Base-by-base conservation (phyloP, 2,113 vertebrate genomes). In the Myotis brandtii region DNA sequence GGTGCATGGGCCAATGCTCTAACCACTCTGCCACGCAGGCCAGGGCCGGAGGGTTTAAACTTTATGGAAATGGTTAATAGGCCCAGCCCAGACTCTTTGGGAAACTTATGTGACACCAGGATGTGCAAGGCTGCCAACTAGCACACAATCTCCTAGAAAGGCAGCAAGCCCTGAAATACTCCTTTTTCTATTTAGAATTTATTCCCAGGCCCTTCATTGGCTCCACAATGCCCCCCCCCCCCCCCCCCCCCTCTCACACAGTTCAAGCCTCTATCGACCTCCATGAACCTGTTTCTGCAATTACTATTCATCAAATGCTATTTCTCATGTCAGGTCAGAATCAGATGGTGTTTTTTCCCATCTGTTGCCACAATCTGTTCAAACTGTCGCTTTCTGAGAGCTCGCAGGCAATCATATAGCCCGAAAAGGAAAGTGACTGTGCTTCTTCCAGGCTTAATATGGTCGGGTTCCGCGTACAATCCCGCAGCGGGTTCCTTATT, bases 321-420 rank as follows among this genome's bases (percentile, higher is more conserved):
- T 94, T 91, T 91, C 93, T 94, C 2, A 46, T n/a, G 0, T 69
- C 37, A 56, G 37, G 89, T 94, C 92, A 86, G 52, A 91, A 92
- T 97, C 96, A 97, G 97, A 94, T 93, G 96, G 94, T 84, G 89
- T 94, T 94, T 82, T 56, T 52, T 64, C 95, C 96, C 96, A 97
- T 96, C 96, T 97, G 97, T 54, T 95, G 59, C 76, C 95, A 69
- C 96, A 97, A 92, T 96, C 96, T 97, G 97, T 95, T 91, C 94
- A 93, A 95, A 89, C 86, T 69, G 92, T 92, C 80, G 84, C 76
- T 62, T 62, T 89, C 80, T 2, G 18, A 17, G 90, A 89, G 70
- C 87, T 48, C 4, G 2, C 66, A 23, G 89, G 85, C 86, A 83
- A 56, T 32, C 3, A 32, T 32, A 17, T 10, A 11, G 75, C 67